A percentile compares a stretch with the other conserved stretches of the same genome.
phyloP scores from a whole-genome alignment of 2,888 invertebrate species.

The Apotomis capreana region DNA sequence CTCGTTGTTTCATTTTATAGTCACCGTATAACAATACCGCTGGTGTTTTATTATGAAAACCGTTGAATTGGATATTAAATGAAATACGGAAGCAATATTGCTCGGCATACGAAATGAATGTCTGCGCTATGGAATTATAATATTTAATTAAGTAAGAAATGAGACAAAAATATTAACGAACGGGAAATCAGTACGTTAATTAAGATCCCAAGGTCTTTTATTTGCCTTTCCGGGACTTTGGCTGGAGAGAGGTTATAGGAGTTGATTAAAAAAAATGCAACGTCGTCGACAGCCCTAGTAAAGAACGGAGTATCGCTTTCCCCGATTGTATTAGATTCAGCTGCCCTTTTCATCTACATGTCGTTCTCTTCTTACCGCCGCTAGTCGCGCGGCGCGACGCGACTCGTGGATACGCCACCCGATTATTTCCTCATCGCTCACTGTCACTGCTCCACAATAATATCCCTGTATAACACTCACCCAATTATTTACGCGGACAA shows the following conservation, averaged over 20 bases:
- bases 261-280: slow-evolving; percentile 23
- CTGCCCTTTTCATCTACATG: slow-evolving; percentile 83
- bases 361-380: slow-evolving; percentile 69
- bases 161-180: slow-evolving; percentile 12
- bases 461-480: slow-evolving; percentile 16
- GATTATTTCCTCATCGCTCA: slow-evolving; percentile 42
- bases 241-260: not conserved
- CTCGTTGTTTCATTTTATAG: slow-evolving; percentile 44
- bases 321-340: slow-evolving; percentile 83
- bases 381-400: slow-evolving; percentile 48
- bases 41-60: slow-evolving; percentile 37
- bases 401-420: slow-evolving; percentile 67
- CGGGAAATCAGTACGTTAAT: slow-evolving; percentile 15
- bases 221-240: not conserved
- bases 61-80: slow-evolving; percentile 36
- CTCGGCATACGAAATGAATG: slow-evolving; percentile 27
- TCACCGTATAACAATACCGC: slow-evolving; percentile 36
- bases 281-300: slow-evolving; percentile 65
- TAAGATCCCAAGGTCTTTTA: slow-evolving; percentile 12
- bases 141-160: slow-evolving; percentile 20
- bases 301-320: slow-evolving; percentile 76
- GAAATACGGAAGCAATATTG: slow-evolving; percentile 25
- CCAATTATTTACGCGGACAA: slow-evolving; percentile 27
- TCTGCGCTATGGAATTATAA: slow-evolving; percentile 11
- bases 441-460: slow-evolving; percentile 32